Conservation (phyloP, 2,797 vertebrate species). For the Sphenodon punctatus region DNA sequence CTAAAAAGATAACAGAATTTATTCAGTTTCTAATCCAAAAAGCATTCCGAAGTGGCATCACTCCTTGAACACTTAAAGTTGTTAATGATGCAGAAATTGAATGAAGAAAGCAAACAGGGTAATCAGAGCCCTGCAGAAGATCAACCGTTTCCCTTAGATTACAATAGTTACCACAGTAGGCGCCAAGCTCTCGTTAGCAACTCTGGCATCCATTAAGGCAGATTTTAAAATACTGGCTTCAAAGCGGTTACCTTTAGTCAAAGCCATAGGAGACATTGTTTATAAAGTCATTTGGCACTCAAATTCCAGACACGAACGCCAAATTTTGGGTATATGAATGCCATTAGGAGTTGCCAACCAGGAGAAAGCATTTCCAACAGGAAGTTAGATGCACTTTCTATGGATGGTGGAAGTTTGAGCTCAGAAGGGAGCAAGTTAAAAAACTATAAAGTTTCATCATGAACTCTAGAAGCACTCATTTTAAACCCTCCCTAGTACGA, state of each 20-base stretch:
- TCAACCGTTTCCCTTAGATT: fast-evolving
- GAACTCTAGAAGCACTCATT: background rate
- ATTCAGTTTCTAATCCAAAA: fast-evolving
- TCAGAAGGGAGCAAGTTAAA: background rate
- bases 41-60: fast-evolving
- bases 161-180: background rate
- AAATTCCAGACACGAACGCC: too few relatives aligned
- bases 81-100: fast-evolving
- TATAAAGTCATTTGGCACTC: too few relatives aligned
- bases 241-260: too few relatives aligned
- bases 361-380: fast-evolving
- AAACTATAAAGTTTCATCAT: background rate
- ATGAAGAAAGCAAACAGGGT: background rate
- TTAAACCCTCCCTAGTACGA: background rate
- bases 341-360: fast-evolving
- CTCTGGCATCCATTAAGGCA: fast-evolving
- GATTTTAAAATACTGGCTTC: too few relatives aligned
- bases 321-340: fast-evolving
- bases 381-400: background rate
- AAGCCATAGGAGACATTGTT: too few relatives aligned
- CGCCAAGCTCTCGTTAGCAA: background rate
- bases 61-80: background rate
- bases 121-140: fast-evolving
- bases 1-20: background rate
- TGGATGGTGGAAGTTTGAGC: background rate